Base-by-base conservation (phyloP, 2,113 vertebrate species). In the Archilochus colubris region DNA sequence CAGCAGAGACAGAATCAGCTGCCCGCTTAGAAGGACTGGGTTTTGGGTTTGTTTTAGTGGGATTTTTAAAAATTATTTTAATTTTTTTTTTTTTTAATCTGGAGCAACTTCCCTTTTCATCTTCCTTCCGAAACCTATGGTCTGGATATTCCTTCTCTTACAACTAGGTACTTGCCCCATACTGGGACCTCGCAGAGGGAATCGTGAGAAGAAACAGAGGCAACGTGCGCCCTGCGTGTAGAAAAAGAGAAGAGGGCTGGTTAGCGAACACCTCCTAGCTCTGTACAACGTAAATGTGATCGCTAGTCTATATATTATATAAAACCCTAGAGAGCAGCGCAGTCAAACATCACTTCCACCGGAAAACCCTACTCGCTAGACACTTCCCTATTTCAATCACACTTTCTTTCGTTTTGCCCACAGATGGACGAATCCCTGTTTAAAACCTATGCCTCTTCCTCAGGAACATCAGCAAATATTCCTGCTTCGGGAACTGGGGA, bases 331-430 rank as follows among this genome's bases (percentile, higher is more conserved):
- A 94, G 88, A 94, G 53, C 53, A 83, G 40, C 70, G 73, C 80
- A 93, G 84, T 66, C 80, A 96, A 74, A 93, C 89, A 93, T 88
- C 91, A 91, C 88, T 94, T 96, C 91, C 94, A 95, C 94, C 89
- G 88, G 94, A 96, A 96, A 96, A 91, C 25, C 44, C 74, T 33
- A 64, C 68, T 94, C 68, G 4, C 75, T 63, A 46, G 46, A 62
- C 82, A 91, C 70, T 94, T 95, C 76, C 88, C 76, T 54, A 0
- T 66, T 94, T 38, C 73, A 50, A 1, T 30, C 44, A 44, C 82
- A 30, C 53, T 86, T 89, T 93, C 64, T 61, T 53, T 79, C 22
- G 1, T 85, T 93, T 77, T 72, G 66, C 64, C 53, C 75, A 28
- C 33, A 54, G 18, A 28, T 51, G 54, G 76, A 80, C 3, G 3